A percentile compares a stretch with the other conserved stretches of the same genome.
Conservation (phyloP, 2,113 vertebrate genomes). For the Mormyrus iriodes region DNA sequence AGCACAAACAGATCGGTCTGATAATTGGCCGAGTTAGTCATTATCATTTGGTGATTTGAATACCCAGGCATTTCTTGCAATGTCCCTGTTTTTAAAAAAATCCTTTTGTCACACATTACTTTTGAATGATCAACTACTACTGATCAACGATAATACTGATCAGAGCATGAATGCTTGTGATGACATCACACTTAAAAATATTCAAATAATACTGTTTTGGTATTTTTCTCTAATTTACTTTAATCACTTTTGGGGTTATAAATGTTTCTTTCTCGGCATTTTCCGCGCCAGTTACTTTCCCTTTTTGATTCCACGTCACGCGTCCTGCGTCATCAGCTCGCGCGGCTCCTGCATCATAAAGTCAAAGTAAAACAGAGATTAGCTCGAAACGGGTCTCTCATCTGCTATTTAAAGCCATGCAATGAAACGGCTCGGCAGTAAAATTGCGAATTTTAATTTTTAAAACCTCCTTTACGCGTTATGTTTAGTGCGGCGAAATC, state of each 20-base stretch:
- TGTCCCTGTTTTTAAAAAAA: not conserved
- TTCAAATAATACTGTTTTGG: not conserved
- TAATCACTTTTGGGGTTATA: not conserved
- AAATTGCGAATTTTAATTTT: not conserved
- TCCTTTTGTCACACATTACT: not conserved
- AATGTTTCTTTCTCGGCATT: not conserved
- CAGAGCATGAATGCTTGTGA: not conserved
- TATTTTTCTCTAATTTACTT: not conserved
- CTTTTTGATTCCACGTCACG: not conserved
- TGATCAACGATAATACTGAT: not conserved
- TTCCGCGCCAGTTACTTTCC: too few relatives aligned
- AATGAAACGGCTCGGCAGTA: not conserved
- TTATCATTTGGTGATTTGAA: not conserved
- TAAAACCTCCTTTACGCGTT: not conserved
- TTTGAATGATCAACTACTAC: not conserved
- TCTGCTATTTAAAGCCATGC: not conserved
- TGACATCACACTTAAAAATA: not conserved
- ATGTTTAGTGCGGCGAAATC: not conserved
- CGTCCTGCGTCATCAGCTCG: not conserved
- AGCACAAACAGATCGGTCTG: not conserved
- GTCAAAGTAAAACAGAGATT: not conserved
- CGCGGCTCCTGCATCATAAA: not conserved
- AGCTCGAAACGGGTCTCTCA: not conserved
- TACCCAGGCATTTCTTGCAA: not conserved
- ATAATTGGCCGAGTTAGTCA: not conserved